Evolutionary conservation across 1,140 invertebrate genomes (phyloP), one percentile per base, ranked within the genome.

Genomic region (Macrobrachium rosenbergii): DNA sequence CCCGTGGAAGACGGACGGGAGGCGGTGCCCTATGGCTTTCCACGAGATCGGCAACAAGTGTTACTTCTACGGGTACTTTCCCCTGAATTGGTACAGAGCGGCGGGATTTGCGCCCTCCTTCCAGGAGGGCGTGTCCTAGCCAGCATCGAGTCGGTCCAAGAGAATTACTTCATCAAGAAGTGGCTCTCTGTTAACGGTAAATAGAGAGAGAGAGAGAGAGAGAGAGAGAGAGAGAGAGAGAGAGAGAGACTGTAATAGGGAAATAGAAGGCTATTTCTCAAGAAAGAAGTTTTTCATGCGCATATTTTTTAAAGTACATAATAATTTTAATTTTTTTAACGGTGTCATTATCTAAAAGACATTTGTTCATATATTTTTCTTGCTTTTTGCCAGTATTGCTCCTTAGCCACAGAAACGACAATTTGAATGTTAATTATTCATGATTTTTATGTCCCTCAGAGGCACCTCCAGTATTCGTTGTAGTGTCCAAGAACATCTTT

Each of bases 11-110:
- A 63, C 45, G 21, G 28, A 37, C 28, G 28, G 28, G 3, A 52
- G 52, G 52, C 52, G 43, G 5, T 90, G 89, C n/a, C 89, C 89
- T 11, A 84, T 90, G 69, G 89, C 89, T 59, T 90, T 90, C 81
- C 82, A 86, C 21, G 28, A 83, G 67, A 79, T 90, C 12, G 89
- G 87, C 5, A 63, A 23, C 63, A 76, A 37, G 12, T 90, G 89
- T 28, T 90, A 90, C 80, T 90, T 90, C 87, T 90, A 88, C 82
- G 89, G 89, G 28, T 88, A 90, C 81, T 90, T 90, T 72, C 83
- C 83, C 3, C 72, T 90, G 19, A 90, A 90, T 84, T 90, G 89
- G 89, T 90, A 78, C 80, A 78, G 89, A 16, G 89, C 89, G 17
- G 83, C 87, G 11, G 89, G 88, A 69, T 90, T 90, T 81, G 88